Evolutionary conservation across 2,113 vertebrate genomes (phyloP), one percentile per base, ranked within the genome.

Genomic region (Lipotes vexillifer): DNA sequence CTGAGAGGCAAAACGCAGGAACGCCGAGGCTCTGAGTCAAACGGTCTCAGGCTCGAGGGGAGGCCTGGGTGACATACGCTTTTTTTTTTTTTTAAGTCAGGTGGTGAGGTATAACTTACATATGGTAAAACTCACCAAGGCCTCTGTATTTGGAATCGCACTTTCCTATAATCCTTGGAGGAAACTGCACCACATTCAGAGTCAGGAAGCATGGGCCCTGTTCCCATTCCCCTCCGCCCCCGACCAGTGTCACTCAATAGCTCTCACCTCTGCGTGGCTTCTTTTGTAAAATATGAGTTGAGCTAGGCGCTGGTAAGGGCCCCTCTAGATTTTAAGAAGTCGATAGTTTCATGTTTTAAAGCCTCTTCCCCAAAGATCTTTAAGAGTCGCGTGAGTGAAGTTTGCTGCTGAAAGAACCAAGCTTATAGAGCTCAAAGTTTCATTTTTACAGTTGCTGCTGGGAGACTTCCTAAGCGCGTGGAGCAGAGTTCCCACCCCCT

Each of bases 401-500:
- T 77, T 85, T n/a, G 3, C 59, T 68, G n/a, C 38, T 41, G 29
- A 65, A 87, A 74, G 41, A 44, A 41, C 23, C 18, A 72, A 81
- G 38, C 15, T 85, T 65, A 75, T 71, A n/a, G 11, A 77, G 15
- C 72, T 95, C 71, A 29, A 55, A 44, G 68, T 89, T 96, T 49
- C 77, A 97, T 96, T 98, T 98, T 97, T 68, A 66, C 44, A 95
- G 63, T 66, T 85, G 85, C 59, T 93, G 75, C 96, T 75, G 94
- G 83, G 65, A 63, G n/a, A 63, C 61, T 87, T 44, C 75, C 95
- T 92, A 88, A 96, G 81, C 38, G 25, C 57, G 74, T 85, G 46
- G 90, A 96, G 94, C 94, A 96, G 36, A 23, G 1, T 85, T 93
- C 27, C 69, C 95, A 97, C 2, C 2, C 86, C 89, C 57, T 41